Base-by-base conservation (phyloP, 2,113 vertebrate genomes). In the Lota lota region DNA sequence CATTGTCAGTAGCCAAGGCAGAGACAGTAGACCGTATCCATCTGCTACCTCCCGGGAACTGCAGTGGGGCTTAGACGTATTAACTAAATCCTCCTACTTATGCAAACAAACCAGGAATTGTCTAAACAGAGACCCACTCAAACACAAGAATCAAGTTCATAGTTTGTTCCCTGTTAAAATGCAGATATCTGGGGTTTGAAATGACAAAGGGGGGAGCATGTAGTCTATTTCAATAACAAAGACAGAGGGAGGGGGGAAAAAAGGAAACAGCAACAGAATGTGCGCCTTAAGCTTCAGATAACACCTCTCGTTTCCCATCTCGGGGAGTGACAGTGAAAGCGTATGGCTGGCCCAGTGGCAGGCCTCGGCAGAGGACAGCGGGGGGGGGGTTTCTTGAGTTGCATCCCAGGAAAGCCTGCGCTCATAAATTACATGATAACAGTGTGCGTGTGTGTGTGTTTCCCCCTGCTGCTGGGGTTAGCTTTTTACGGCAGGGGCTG, bases 381-480 rank as follows among this genome's bases (percentile, higher is more conserved):
- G 7, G 40, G 40, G 40, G 40, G 10, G 40, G 40, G 40, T 74
- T 83, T 82, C 83, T 79, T 73, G 76, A 85, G 78, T 74, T 85
- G 81, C 82, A 83, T 85, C 88, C 78, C 82, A 75, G 40, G 77
- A 90, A 77, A 82, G 84, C 84, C 75, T 66, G 75, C 22, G 72
- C 80, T 88, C 80, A 90, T 88, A 90, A 90, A 89, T 87, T 88
- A 83, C 86, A 86, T 88, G 84, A 89, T 86, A 89, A 86, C 83
- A 11, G 40, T 47, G 40, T 47, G 40, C 40, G 8, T 10, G 10
- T 14, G 40, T 72, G 69, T 56, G 53, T 73, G 75, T 77, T 88
- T 87, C 76, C 82, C 28, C 28, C 73, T 64, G 70, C 78, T 85
- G 83, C 87, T 84, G 85, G 88, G 85, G 79, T 87, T 76, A 87